Conservation (phyloP, 2,888 invertebrate species). For the Idaea straminata region DNA sequence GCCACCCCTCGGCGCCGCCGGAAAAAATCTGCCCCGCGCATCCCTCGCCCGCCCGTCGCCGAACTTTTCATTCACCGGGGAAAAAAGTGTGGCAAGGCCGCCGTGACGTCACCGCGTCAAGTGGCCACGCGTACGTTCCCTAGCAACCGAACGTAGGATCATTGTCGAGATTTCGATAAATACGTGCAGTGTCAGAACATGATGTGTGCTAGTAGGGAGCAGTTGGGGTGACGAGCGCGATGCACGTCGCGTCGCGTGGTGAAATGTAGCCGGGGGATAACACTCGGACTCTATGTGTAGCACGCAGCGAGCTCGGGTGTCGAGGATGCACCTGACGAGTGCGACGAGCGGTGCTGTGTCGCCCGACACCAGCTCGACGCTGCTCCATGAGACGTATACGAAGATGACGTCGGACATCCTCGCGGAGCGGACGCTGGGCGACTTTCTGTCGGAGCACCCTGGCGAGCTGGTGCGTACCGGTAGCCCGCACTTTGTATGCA, state of each 20-base stretch:
- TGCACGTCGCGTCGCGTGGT: conserved; percentile 52
- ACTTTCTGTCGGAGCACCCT: conserved; percentile 93
- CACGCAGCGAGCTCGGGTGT: conserved; percentile 73
- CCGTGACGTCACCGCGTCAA: conserved; percentile 77
- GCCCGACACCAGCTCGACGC: conserved; percentile 85
- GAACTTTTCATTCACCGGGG: conserved; percentile 82
- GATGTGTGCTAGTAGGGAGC: conserved; percentile 46
- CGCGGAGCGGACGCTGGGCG: conserved; percentile 92
- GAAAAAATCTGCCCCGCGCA: conserved; percentile 76
- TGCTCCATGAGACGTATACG: conserved; percentile 90
- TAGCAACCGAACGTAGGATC: conserved; percentile 64
- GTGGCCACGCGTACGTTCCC: conserved; percentile 75
- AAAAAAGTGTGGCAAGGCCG: conserved; percentile 82
- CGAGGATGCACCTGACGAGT: conserved; percentile 78
- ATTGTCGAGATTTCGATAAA: conserved; percentile 27
- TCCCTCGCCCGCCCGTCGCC: conserved; percentile 74
- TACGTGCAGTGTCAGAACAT: conserved; percentile 28
- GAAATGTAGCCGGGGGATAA: conserved; percentile 56
- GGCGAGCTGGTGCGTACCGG: conserved; percentile 95
- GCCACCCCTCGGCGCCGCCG: conserved; percentile 69
- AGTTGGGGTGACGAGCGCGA: conserved; percentile 40
- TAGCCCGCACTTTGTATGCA: conserved; percentile 97
- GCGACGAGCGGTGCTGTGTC: conserved; percentile 81
- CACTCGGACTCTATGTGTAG: conserved; percentile 71
- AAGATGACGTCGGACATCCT: conserved; percentile 95